Base-by-base conservation (phyloP, 1,140 invertebrate species). In the Drosophila elegans region DNA sequence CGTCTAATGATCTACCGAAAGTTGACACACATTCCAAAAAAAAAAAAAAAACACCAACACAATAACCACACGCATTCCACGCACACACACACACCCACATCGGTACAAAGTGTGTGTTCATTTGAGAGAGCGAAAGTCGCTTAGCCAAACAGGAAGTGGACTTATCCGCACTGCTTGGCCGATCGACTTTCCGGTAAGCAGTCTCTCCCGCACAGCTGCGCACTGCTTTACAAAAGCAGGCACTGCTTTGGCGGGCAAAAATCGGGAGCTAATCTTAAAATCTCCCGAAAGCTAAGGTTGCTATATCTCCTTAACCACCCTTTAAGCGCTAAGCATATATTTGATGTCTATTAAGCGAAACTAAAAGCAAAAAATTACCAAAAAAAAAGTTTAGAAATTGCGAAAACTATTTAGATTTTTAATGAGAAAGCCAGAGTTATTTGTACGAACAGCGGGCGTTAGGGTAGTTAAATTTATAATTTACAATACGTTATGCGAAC, bases 391-490 rank as follows among this genome's bases (percentile, higher is more conserved):
- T 74, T 54, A 73, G 36, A 54, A 52, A 46, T 62, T 46, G 36
- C 25, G 16, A 49, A 74, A 53, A 59, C 34, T 64, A 64, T 75
- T 69, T 86, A 86, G 74, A 79, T 57, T 88, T 75, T 63, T 60
- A 48, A 80, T 74, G 25, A 44, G 49, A 56, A 38, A 78, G 49
- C 52, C 53, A 59, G 36, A 69, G 42, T 62, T 53, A 78, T 74
- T 78, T 80, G 60, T 80, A 67, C 79, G 67, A 67, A 38, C 63
- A 67, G 76, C 42, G 83, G 83, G 83, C 83, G 83, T 88, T 88
- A 88, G 83, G 83, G 80, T 89, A 83, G 84, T 81, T 76, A 83
- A 80, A 56, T 80, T 78, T 80, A 78, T 85, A 34, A 61, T 52
- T 73, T 74, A 61, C 25, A 60, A 77, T 82, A 80, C 74, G 62